These are phyloP conservation scores for Polypterus senegalus DNA, from an alignment of 2,113 vertebrate genomes.

Conservation along the genomic window DNA sequence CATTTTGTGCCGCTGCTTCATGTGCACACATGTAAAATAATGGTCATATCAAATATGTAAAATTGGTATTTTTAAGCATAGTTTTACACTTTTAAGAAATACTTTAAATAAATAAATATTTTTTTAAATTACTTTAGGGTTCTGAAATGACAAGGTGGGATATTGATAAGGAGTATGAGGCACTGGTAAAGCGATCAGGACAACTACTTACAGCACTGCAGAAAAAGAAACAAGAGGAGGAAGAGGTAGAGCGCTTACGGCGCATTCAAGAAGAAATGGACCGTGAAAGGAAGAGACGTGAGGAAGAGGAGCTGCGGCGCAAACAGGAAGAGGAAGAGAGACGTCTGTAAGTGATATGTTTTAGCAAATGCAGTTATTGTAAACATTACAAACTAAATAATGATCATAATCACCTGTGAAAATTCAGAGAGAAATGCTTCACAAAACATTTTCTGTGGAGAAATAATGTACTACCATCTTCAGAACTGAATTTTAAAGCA, in stretches of 20 bases:
- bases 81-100: too few species aligned
- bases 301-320: constrained; percentile 67
- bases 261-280: constrained; percentile 94
- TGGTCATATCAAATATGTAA: too few species aligned
- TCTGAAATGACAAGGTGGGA: constrained; percentile 73
- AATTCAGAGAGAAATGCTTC: too few species aligned
- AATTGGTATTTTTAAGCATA: too few species aligned
- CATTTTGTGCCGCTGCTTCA: too few species aligned
- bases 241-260: constrained; percentile 74
- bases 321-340: constrained; percentile 79
- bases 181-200: constrained; percentile 74
- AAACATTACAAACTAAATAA: too few species aligned
- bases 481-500: too few species aligned
- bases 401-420: too few species aligned
- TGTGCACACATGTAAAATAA: too few species aligned
- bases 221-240: constrained; percentile 86
- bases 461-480: too few species aligned
- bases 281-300: constrained; percentile 66
- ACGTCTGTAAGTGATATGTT: constrained; percentile 54
- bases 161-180: constrained; percentile 73
- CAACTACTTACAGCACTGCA: constrained; percentile 72
- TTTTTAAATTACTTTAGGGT: constrained; percentile 38
- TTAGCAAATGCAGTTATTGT: too few species aligned
- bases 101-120: neutral
- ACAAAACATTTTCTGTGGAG: too few species aligned